Percentiles rank a stretch among this genome's conserved stretches.
Conservation (phyloP, 2,888 invertebrate genomes). For the Troides helena region DNA sequence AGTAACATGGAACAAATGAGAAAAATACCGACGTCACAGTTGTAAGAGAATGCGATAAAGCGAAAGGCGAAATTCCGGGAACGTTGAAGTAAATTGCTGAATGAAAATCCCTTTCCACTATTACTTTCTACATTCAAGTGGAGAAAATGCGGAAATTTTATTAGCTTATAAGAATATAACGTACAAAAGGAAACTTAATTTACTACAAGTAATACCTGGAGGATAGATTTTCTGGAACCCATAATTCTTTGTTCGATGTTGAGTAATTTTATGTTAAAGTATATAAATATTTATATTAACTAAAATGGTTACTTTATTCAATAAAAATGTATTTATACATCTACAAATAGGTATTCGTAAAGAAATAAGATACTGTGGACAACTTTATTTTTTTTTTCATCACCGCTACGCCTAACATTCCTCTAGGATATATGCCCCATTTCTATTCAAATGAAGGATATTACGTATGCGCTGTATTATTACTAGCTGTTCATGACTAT, state of each 20-base stretch:
- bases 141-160: not conserved
- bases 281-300: not conserved
- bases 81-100: not conserved
- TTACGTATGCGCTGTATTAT: slow-evolving; percentile 3
- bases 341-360: not conserved
- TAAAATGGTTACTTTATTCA: not conserved
- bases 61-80: not conserved
- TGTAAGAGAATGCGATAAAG: not conserved
- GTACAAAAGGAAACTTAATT: too few species aligned
- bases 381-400: slow-evolving; percentile 15
- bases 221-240: too few species aligned
- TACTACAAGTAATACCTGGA: too few species aligned
- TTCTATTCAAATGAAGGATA: slow-evolving; percentile 24
- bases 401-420: slow-evolving; percentile 4
- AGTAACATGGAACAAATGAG: slow-evolving; percentile 4
- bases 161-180: too few species aligned
- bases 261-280: too few species aligned
- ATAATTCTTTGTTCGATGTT: too few species aligned
- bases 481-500: slow-evolving; percentile 8
- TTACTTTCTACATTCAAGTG: not conserved
- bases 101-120: slow-evolving; percentile 1
- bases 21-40: slow-evolving; percentile 2
- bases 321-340: not conserved
- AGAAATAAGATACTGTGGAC: slow-evolving; percentile 13
- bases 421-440: slow-evolving; percentile 19